Conservation (phyloP, 2,888 invertebrate genomes). For the Drosophila borborema region DNA sequence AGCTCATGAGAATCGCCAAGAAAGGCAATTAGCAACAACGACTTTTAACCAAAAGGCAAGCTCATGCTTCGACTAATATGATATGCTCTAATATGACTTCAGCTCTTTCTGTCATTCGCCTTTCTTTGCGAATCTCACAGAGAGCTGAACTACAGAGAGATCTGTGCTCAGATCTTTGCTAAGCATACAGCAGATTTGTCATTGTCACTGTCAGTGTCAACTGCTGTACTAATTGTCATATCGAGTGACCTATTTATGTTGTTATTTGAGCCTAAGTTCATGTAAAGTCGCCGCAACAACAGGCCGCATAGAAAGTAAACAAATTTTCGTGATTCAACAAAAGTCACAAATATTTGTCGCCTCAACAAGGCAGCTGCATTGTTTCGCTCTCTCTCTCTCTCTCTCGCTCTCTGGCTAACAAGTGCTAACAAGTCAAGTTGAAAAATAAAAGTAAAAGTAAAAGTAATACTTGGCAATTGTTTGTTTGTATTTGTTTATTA, state of each 20-base stretch:
- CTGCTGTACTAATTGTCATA: background rate
- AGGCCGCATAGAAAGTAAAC: slow-evolving; percentile 58
- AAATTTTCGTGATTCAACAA: slow-evolving; percentile 45
- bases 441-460: slow-evolving; percentile 47
- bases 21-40: background rate
- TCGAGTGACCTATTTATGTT: slow-evolving; percentile 30
- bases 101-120: background rate
- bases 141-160: background rate
- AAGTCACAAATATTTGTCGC: slow-evolving; percentile 48
- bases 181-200: background rate
- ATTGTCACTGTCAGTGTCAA: background rate
- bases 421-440: slow-evolving; percentile 44
- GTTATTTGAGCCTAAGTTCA: slow-evolving; percentile 7
- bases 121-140: background rate
- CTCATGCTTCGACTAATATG: background rate
- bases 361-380: slow-evolving; percentile 55
- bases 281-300: slow-evolving; percentile 20
- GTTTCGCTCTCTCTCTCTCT: slow-evolving; percentile 26
- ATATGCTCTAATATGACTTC: background rate
- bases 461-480: slow-evolving; percentile 23
- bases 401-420: background rate
- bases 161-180: background rate
- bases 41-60: background rate
- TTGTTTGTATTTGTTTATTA: slow-evolving; percentile 1
- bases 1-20: background rate